Evolutionary conservation across 1,140 invertebrate genomes (phyloP), one percentile per base, ranked within the genome.

Genomic region (Mercenaria mercenaria): DNA sequence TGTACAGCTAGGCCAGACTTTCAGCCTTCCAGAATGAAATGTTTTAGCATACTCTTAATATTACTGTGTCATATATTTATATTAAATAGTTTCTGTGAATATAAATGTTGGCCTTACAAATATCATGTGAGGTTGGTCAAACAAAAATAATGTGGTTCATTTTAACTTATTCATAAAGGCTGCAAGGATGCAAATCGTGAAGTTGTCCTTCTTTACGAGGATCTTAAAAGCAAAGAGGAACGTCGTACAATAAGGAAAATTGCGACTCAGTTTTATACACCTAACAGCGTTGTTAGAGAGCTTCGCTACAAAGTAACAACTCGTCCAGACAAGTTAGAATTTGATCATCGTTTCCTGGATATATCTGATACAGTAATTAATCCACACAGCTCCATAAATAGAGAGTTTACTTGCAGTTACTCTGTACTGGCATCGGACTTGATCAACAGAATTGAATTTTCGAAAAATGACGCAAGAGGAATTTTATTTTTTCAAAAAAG

Each of bases 401-500:
- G n/a, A n/a, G n/a, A n/a, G n/a, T n/a, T n/a, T n/a, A n/a, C n/a
- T n/a, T n/a, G n/a, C n/a, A n/a, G n/a, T n/a, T n/a, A n/a, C n/a
- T n/a, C n/a, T n/a, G n/a, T n/a, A n/a, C n/a, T n/a, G n/a, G n/a
- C n/a, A n/a, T n/a, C n/a, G n/a, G n/a, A n/a, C n/a, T n/a, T n/a
- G n/a, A n/a, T n/a, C n/a, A n/a, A n/a, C n/a, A 47, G 18, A 15
- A 77, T 77, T 26, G 15, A 50, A 32, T 77, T 77, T 50, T 47
- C 74, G 26, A 52, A 77, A n/a, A 47, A 4, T 1, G 29, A 1
- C 2, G 2, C 74, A 8, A 41, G 43, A 2, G 74, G 39, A n/a
- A 50, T 77, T 47, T 50, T 77, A n/a, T 77, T 77, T 50, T 29
- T 77, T 4, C 74, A 77, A 50, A 52, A 77, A 8, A 47, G 41